Evolutionary conservation across 2,797 vertebrate genomes (phyloP).

Genomic region (Ceryle rudis): DNA sequence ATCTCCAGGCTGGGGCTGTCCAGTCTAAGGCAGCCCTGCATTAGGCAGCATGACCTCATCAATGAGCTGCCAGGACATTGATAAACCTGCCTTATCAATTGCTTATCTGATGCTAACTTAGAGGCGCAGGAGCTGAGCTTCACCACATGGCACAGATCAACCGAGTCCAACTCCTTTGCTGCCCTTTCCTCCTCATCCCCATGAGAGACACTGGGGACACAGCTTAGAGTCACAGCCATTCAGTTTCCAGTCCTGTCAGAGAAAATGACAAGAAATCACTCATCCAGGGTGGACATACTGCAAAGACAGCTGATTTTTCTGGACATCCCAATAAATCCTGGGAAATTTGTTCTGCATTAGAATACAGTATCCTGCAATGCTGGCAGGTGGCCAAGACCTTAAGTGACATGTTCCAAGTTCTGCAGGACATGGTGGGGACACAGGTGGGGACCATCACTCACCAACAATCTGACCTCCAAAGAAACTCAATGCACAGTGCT

Average conservation of each 20-base stretch:
- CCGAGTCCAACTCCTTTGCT: background rate
- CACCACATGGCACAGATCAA: background rate
- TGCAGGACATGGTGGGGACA: background rate
- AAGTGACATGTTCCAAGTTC: background rate
- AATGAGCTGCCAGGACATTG: background rate
- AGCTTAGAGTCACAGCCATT: background rate
- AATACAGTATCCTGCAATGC: background rate
- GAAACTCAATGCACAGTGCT: background rate
- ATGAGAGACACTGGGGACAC: background rate
- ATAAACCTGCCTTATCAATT: background rate
- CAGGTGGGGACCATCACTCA: background rate
- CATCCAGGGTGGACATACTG: background rate
- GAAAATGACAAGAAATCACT: conserved; percentile 29
- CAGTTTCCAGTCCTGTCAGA: background rate
- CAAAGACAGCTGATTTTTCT: conserved; percentile 52
- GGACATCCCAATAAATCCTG: conserved; percentile 53
- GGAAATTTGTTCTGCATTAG: conserved; percentile 1
- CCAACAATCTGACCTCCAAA: background rate
- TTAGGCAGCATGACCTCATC: background rate
- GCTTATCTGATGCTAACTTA: background rate
- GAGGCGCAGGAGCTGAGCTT: background rate
- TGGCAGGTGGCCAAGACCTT: background rate
- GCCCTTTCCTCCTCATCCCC: background rate
- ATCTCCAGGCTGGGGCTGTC: background rate
- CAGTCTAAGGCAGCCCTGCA: background rate